Evolutionary conservation across 2,888 invertebrate species (phyloP), one percentile per base, ranked within the genome.

Genomic region (Tetheella fluctuosa): DNA sequence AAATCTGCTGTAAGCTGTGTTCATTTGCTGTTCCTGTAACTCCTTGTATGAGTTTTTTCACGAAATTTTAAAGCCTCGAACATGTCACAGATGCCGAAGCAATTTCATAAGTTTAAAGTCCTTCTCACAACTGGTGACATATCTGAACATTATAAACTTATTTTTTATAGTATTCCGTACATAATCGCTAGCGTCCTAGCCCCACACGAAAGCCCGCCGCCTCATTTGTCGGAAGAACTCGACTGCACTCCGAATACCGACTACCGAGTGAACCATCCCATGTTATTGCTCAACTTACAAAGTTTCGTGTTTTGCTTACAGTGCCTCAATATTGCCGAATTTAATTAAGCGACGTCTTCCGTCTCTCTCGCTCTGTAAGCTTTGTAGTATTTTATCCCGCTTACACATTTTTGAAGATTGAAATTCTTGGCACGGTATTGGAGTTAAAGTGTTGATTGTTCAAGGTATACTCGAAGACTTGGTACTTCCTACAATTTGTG

Each of bases 281-380:
- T 48, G 48, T 48, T 48, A 48, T 48, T 48, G 48, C 48, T 48
- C 48, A 48, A 48, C 48, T 48, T 48, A 48, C 48, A 48, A 48
- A 48, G 17, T 48, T 48, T 20, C 48, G 3, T 48, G 48, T 48
- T 48, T 48, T 48, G 48, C 48, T 48, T 48, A 48, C 48, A 48
- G 20, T 63, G 62, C 63, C 52, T 63, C 63, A 64, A 70, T 70
- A 66, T 66, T 52, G 53, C 60, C 54, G 23, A 59, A 66, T 62
- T 73, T 73, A 64, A 73, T 71, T 73, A 70, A 70, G 59, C 48
- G 0, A 62, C 59, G 13, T 1, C 2, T 55, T 23, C 1, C 20
- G 3, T 48, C 48, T 20, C 20, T 2, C 48, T 48, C 20, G 48
- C 48, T n/a, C 48, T 48, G 34, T 13, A 13, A 2, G 13, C 13